phyloP scores from a whole-genome alignment of 2,888 invertebrate genomes.

The Neelides folsomi region DNA sequence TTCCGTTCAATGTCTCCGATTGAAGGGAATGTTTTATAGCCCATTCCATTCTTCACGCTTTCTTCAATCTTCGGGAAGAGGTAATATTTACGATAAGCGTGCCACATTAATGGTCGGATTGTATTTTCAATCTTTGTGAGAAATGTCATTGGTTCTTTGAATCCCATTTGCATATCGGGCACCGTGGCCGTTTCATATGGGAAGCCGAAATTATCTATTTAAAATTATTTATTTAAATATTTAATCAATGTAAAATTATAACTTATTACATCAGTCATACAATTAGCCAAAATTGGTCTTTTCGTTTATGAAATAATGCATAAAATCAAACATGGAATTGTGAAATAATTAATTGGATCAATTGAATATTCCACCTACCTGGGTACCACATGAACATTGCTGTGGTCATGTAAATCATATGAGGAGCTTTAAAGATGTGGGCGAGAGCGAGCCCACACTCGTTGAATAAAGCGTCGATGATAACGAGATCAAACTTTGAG shows the following conservation, averaged over 20 bases:
- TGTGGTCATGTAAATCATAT: constrained; percentile 18
- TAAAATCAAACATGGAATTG: too few species aligned
- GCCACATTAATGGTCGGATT: constrained; percentile 5
- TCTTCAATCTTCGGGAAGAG: constrained; percentile 15
- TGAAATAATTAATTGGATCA: too few species aligned
- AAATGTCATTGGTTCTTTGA: constrained; percentile 17
- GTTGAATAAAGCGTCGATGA: constrained; percentile 22
- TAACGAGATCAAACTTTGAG: constrained; percentile 19
- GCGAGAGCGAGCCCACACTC: constrained; percentile 24
- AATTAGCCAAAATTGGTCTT: too few species aligned
- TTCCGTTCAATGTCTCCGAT: constrained; percentile 15
- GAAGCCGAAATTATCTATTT: constrained; percentile 12
- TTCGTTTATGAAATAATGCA: too few species aligned
- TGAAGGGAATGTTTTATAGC: constrained; percentile 10
- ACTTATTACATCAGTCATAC: too few species aligned
- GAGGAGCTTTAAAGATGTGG: constrained; percentile 14
- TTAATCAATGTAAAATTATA: too few species aligned
- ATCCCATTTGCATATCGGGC: constrained; percentile 12
- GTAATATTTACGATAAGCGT: constrained; percentile 4
- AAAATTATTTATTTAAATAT: too few species aligned
- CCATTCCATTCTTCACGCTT: constrained; percentile 8
- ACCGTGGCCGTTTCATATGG: constrained; percentile 10
- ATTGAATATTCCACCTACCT: too few species aligned
- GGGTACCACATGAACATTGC: constrained; percentile 13
- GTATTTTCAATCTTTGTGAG: constrained; percentile 9